A percentile compares a stretch with the other conserved stretches of the same genome.
Conservation (phyloP, 2,113 vertebrate genomes). For the Terrapene triunguis region DNA sequence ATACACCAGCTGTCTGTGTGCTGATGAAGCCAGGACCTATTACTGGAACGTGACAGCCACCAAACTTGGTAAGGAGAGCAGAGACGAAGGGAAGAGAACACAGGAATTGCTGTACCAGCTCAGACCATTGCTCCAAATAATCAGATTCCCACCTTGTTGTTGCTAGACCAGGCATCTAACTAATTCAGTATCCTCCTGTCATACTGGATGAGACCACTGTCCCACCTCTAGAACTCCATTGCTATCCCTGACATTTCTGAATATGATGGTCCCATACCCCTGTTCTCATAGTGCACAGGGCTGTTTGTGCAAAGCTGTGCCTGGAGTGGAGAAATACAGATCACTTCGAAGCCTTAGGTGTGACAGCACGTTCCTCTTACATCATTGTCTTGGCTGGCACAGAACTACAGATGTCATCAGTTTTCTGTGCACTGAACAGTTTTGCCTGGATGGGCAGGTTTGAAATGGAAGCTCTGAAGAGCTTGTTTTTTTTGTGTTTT, state of each 20-base stretch:
- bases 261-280: neutral
- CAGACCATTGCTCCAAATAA: neutral
- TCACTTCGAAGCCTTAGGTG: neutral
- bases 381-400: neutral
- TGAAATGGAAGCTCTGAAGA: neutral
- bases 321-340: neutral
- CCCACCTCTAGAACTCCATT: neutral
- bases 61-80: conserved; percentile 70
- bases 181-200: neutral
- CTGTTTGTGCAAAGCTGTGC: neutral
- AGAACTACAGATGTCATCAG: neutral
- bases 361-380: neutral
- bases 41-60: conserved; percentile 76
- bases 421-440: neutral
- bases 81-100: neutral
- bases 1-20: conserved; percentile 78
- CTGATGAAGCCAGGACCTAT: conserved; percentile 75
- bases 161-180: neutral
- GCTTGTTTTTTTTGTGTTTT: neutral
- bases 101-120: neutral
- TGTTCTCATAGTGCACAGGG: neutral
- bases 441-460: neutral
- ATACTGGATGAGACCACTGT: neutral
- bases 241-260: neutral
- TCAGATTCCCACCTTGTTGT: neutral